Evolutionary conservation across 2,888 invertebrate genomes (phyloP).

Genomic region (Ichneumon xanthorius): DNA sequence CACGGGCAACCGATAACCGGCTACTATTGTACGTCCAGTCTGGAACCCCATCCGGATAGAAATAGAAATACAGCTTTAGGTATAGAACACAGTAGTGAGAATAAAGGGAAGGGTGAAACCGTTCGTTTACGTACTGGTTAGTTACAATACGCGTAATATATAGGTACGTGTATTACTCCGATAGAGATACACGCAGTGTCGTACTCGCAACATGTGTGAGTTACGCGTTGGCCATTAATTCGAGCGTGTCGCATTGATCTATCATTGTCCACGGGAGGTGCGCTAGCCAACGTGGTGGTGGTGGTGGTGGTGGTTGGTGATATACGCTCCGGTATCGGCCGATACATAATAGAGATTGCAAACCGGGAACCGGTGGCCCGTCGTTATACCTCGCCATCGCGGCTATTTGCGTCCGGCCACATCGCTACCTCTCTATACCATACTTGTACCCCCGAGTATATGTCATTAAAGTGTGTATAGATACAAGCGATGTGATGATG

Average conservation of each 20-base stretch:
- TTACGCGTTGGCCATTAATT: conserved; percentile 82
- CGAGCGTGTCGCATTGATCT: conserved; percentile 84
- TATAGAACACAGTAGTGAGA: conserved; percentile 37
- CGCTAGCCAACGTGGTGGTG: conserved; percentile 23
- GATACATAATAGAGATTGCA: conserved; percentile 82
- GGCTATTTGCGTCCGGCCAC: conserved; percentile 60
- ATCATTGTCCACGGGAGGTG: conserved; percentile 79
- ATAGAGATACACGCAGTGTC: background rate
- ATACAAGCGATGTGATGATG: conserved; percentile 9
- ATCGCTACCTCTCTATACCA: conserved; percentile 8
- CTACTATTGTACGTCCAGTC: conserved; percentile 35
- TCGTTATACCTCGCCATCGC: conserved; percentile 49
- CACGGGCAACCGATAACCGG: conserved; percentile 79
- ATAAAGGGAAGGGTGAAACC: conserved; percentile 44
- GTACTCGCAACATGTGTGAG: conserved; percentile 68
- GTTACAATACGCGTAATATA: conserved; percentile 54
- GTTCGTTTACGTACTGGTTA: conserved; percentile 62
- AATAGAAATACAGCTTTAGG: conserved; percentile 33
- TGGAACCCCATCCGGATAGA: conserved; percentile 18
- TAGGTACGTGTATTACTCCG: conserved; percentile 25
- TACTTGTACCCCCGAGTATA: conserved; percentile 24
- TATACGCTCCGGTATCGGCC: conserved; percentile 77
- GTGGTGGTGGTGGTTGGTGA: conserved; percentile 71
- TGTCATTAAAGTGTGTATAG: conserved; percentile 18
- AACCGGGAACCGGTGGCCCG: conserved; percentile 61